Evolutionary conservation across 2,797 vertebrate genomes (phyloP), one percentile per base, ranked within the genome.

Genomic region (Morus bassanus): DNA sequence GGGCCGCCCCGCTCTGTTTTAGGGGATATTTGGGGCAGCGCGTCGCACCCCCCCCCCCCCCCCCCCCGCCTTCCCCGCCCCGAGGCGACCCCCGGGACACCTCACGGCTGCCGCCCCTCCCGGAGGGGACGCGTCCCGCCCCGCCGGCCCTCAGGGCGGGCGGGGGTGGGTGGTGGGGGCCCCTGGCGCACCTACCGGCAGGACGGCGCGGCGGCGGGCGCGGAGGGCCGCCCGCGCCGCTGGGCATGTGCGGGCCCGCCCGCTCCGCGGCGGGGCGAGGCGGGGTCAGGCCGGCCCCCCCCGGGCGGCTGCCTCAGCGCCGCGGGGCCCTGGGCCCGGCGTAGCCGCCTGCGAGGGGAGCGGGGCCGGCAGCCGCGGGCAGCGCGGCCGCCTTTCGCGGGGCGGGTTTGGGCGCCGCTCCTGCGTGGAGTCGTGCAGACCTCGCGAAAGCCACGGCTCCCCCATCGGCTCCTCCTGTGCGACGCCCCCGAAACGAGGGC

Each of bases 1-100:
- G 45, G 70, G n/a, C 60, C 24, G 31, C 17, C 39, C 54, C 13
- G 14, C 48, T 14, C 24, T 1, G 19, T 16, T 15, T 22, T 2
- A 22, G 13, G 7, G 35, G 18, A 1, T 7, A 11, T 1, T 12
- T 6, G 59, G 3, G 15, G 54, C 65, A 5, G 22, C 35, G 14
- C 63, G 37, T 3, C 25, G 8, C 8, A 10, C 15, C 9, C 25
- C 65, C 50, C 43, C 25, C 57, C 57, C 43, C 37, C 37, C 10
- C 11, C 14, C 10, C 12, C 17, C 18, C n/a, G n/a, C n/a, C n/a
- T n/a, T n/a, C n/a, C n/a, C n/a, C n/a, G n/a, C 25, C 65, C 57
- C 41, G 30, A 13, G 23, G n/a, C 39, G 7, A 7, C 1, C 10
- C 33, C 56, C 8, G 13, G 11, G 23, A 4, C 37, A 5, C 9